A percentile compares a stretch with the other conserved stretches of the same genome.
Evolutionary conservation across 2,113 vertebrate genomes (phyloP).

Genomic region (Microcebus tavaratra): DNA sequence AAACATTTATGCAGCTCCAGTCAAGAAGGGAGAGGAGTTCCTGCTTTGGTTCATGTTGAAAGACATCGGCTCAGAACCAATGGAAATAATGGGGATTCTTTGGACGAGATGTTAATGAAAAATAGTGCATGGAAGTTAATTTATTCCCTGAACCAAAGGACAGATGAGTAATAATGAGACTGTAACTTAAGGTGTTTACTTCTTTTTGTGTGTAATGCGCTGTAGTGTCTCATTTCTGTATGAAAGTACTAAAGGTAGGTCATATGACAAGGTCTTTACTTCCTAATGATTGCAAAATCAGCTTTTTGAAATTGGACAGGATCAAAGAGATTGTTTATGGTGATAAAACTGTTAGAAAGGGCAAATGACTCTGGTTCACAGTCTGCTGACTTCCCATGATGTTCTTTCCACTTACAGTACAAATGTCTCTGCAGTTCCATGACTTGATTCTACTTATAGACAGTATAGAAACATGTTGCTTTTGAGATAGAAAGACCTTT

Average conservation of each 20-base stretch:
- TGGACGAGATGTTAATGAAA: not conserved
- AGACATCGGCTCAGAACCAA: not conserved
- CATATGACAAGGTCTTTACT: not conserved
- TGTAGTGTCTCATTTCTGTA: not conserved
- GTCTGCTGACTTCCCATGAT: not conserved
- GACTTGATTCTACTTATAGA: not conserved
- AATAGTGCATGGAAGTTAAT: not conserved
- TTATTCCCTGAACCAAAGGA: not conserved
- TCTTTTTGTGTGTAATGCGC: not conserved
- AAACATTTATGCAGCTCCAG: not conserved
- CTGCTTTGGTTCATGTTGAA: not conserved
- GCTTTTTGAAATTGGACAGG: not conserved
- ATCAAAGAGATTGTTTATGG: not conserved
- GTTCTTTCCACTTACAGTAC: not conserved
- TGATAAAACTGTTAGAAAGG: not conserved
- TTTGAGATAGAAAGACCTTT: not conserved
- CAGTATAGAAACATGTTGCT: not conserved
- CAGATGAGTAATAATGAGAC: not conserved
- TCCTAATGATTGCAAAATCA: not conserved
- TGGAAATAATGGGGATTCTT: not conserved
- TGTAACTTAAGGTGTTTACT: fast-evolving
- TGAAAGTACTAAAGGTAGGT: not conserved
- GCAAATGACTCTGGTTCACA: not conserved
- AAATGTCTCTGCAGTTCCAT: not conserved
- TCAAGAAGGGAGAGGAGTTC: not conserved